Base-by-base conservation (phyloP, 2,113 vertebrate genomes). In the Peromyscus polionotus region DNA sequence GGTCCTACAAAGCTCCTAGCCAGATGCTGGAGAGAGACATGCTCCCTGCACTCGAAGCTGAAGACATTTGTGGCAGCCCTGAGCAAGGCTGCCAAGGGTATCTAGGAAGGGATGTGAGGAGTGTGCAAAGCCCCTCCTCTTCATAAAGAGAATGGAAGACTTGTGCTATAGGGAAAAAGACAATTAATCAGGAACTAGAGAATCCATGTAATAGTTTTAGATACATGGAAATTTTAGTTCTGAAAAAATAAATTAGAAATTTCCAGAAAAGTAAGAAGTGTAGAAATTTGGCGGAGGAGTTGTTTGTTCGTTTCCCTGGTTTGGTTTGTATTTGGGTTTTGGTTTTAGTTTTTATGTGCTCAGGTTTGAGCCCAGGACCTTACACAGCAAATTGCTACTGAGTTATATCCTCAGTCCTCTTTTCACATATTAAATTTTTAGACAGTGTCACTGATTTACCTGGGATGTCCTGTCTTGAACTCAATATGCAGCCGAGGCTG, bases 201-300 rank as follows among this genome's bases (percentile, higher is more conserved):
- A 90, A 63, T 5, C 36, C 36, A 33, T 17, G 1, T 11, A 45
- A 31, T 17, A 76, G 33, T 59, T n/a, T 24, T 59, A 81, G 4
- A 20, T 57, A 22, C 54, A 59, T 39, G 45, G 67, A 57, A 92
- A 48, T 12, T 45, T n/a, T 33, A 48, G 11, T 72, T 89, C 68
- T 94, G 76, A 81, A 39, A 73, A 48, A 77, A 59, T 42, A 28
- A 84, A 45, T 92, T 83, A 79, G 51, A 83, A 81, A 76, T 75
- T 81, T 93, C 3, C 63, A 75, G 36, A 90, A 81, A 77, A 51
- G 9, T 79, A 63, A 39, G 42, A 79, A 94, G 48, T 65, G 42
- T 19, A 72, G 36, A 31, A 88, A 75, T 26, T 48, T 11, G 33
- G 28, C 0, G 1, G 2, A 28, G 42, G 19, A 31, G 31, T 1